Evolutionary conservation across 2,113 vertebrate species (phyloP).

Genomic region (Turnix velox): DNA sequence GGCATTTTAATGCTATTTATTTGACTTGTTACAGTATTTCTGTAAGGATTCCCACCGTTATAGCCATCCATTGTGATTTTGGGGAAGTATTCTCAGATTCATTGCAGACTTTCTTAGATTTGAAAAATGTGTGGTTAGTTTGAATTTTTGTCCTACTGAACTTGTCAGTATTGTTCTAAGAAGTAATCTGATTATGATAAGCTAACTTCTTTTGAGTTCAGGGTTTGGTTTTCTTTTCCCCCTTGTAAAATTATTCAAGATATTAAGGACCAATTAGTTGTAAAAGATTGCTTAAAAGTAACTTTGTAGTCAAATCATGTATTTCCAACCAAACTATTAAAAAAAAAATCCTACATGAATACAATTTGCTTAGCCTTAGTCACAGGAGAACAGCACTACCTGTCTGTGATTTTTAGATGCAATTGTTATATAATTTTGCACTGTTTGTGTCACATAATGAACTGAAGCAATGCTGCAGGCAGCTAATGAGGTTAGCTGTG

Average conservation of each 20-base stretch:
- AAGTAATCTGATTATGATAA: background rate
- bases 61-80: background rate
- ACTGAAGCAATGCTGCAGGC: constrained; percentile 17
- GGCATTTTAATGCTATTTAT: background rate
- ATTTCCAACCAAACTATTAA: background rate
- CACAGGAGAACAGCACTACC: background rate
- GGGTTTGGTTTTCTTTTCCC: background rate
- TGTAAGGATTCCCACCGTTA: background rate
- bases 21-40: background rate
- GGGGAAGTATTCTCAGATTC: background rate
- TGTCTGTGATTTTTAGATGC: constrained; percentile 13
- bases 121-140: background rate
- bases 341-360: background rate
- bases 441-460: background rate
- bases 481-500: constrained; percentile 17
- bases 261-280: background rate
- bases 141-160: background rate
- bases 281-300: background rate
- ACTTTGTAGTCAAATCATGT: background rate
- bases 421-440: background rate
- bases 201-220: background rate
- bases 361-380: background rate
- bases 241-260: background rate
- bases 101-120: background rate
- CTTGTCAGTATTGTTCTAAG: background rate